These are phyloP conservation scores for Lophius piscatorius DNA, from an alignment of 2,113 vertebrate genomes.

Conservation along the genomic window DNA sequence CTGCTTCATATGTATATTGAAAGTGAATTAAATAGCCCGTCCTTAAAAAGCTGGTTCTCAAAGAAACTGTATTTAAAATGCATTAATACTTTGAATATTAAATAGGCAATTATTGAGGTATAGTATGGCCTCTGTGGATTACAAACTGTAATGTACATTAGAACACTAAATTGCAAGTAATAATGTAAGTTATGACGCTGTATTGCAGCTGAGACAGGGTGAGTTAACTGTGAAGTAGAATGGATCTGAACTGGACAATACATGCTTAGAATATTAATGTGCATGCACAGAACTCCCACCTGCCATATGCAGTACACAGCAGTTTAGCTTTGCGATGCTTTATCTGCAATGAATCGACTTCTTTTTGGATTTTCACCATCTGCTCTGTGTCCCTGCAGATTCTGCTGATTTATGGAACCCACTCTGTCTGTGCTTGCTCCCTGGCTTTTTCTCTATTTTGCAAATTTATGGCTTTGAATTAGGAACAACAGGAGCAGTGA, in stretches of 20 bases:
- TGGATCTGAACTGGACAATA: constrained; percentile 35
- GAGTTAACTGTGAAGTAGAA: constrained; percentile 24
- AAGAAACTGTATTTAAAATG: neutral
- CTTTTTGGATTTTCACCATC: constrained; percentile 66
- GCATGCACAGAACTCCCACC: constrained; percentile 28
- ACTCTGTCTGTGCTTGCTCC: constrained; percentile 34
- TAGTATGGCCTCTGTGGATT: neutral
- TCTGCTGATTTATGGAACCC: constrained; percentile 75
- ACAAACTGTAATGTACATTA: neutral
- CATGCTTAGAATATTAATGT: constrained; percentile 47
- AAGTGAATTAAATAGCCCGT: constrained; percentile 24
- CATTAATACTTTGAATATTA: neutral
- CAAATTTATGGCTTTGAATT: constrained; percentile 72
- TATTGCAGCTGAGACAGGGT: constrained; percentile 26
- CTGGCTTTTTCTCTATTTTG: constrained; percentile 50
- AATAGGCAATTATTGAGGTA: neutral
- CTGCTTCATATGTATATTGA: constrained; percentile 26
- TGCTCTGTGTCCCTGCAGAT: constrained; percentile 75
- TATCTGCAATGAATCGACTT: constrained; percentile 65
- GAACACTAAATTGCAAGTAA: constrained; percentile 6
- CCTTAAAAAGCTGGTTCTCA: neutral
- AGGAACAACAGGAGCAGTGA: constrained; percentile 64
- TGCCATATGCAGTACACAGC: constrained; percentile 36
- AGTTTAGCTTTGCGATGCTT: constrained; percentile 61
- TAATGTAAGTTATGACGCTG: constrained; percentile 21